Conservation (phyloP, 2,113 vertebrate species). For the Callipepla californica region DNA sequence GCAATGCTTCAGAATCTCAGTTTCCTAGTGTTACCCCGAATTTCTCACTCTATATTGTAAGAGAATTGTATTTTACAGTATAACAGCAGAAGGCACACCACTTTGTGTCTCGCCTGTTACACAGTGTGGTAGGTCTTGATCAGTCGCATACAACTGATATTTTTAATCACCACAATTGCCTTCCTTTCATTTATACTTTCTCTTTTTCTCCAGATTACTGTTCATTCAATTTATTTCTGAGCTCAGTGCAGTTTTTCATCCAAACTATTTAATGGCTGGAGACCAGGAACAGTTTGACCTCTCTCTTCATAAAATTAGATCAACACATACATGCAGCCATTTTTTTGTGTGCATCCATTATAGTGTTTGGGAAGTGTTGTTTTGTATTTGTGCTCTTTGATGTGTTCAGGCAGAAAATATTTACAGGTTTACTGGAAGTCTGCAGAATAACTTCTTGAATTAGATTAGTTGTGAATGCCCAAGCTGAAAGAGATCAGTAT, state of each 20-base stretch:
- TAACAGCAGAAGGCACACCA: background rate
- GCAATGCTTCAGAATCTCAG: background rate
- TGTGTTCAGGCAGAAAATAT: constrained; percentile 24
- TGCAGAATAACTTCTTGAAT: background rate
- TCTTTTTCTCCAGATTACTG: background rate
- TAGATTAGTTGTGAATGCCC: background rate
- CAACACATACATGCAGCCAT: background rate
- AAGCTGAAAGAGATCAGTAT: background rate
- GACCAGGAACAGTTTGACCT: background rate
- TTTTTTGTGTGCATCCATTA: background rate
- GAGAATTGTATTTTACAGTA: background rate
- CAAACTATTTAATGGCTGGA: background rate
- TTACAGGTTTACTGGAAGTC: background rate
- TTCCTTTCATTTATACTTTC: background rate
- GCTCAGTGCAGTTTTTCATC: background rate
- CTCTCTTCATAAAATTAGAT: constrained; percentile 23
- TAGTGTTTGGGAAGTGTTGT: background rate
- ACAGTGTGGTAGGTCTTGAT: background rate
- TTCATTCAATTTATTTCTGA: background rate
- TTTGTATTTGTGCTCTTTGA: background rate
- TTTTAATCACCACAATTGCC: background rate
- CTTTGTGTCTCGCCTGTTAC: background rate
- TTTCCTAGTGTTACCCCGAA: background rate
- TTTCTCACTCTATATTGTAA: background rate
- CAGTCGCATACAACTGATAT: background rate